Evolutionary conservation across 1,140 invertebrate genomes (phyloP), one percentile per base, ranked within the genome.

Genomic region (Pseudomyrmex concolor): DNA sequence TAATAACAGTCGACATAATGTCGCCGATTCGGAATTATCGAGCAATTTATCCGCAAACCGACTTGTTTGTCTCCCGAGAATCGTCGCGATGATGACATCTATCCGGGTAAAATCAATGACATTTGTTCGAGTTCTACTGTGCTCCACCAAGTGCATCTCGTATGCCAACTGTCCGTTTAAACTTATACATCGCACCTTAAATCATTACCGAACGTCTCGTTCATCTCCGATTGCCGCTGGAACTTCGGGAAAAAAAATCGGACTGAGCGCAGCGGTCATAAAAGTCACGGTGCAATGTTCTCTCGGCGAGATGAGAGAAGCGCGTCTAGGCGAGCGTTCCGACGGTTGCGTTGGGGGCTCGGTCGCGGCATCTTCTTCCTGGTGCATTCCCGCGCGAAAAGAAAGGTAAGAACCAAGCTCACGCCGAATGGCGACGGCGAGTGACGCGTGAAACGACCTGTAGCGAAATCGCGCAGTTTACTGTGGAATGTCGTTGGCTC

Each of bases 401-500:
- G 34, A 34, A 34, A 34, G 34, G 34, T 34, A 34, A 48, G 43
- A 45, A 59, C 10, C 25, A n/a, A 34, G 64, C 50, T 51, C 25
- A 25, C 50, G 45, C 62, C 51, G 51, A 17, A 64, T n/a, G 25
- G 13, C 43, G 12, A 17, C 43, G n/a, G 43, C 62, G 81, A 59
- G 34, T 50, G 62, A 67, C 73, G 72, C 72, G 63, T 83, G 82
- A 78, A 84, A 84, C 74, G 51, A 45, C 45, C 82, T 68, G 22
- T 89, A 84, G 84, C 86, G 84, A 89, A 89, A 90, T 84, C 86
- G 85, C 54, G n/a, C 55, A 70, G 66, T 80, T 83, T 71, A 62
- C 25, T 17, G 82, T 60, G 86, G 91, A 91, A 91, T 91, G 90
- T 86, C 84, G 85, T 51, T 64, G 87, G 85, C 87, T 89, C 90